phyloP scores from a whole-genome alignment of 2,888 invertebrate species.

The Lepeophtheirus nordmannii region DNA sequence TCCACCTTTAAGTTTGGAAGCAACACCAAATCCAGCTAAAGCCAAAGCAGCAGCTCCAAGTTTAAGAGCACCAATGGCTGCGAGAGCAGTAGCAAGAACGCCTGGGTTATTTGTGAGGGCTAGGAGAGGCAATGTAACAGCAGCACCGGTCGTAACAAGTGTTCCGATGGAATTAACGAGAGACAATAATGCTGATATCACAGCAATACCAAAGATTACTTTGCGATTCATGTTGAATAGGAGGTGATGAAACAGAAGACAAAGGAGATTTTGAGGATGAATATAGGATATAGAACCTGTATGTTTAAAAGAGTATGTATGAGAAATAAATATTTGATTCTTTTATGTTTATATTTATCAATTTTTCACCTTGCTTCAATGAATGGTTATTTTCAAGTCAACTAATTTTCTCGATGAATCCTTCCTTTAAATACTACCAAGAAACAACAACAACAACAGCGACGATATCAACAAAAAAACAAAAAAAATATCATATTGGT shows the following conservation, averaged over 20 bases:
- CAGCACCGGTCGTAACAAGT: constrained; percentile 18
- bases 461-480: no score
- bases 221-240: constrained; percentile 3
- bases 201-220: neutral
- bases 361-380: no score
- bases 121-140: constrained; percentile 26
- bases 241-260: neutral
- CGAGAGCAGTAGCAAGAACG: constrained; percentile 27
- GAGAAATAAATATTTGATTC: no score
- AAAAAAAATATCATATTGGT: no score
- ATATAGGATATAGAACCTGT: neutral
- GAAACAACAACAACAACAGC: no score
- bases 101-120: constrained; percentile 27
- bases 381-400: no score
- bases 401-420: no score
- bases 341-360: no score
- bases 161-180: neutral
- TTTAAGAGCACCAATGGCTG: constrained; percentile 27
- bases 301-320: no score
- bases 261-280: neutral
- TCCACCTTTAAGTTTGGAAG: no score
- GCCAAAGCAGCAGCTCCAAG: constrained; percentile 27
- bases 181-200: neutral
- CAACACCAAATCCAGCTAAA: constrained; percentile 23
- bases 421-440: no score